Base-by-base conservation (phyloP, 2,797 vertebrate genomes). In the Pipistrellus pipistrellus region DNA sequence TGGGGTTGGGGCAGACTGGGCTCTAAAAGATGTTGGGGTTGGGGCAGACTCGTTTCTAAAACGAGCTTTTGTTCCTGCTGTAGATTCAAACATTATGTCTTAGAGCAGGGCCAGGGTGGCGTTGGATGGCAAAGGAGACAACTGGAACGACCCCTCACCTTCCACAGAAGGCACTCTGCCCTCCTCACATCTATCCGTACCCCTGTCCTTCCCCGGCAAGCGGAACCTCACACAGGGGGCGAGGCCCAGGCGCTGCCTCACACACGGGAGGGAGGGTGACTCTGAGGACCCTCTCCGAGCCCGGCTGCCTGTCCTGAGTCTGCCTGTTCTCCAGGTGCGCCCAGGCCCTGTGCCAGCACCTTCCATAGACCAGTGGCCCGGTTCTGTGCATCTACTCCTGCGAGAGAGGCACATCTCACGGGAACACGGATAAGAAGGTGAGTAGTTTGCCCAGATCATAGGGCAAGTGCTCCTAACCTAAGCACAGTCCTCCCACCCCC, bases 41-140 rank as follows among this genome's bases (percentile, higher is more conserved):
- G 12, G 12, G 9, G 17, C 14, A 4, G 25, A 18, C 8, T 10
- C n/a, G 80, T 10, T n/a, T 14, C 53, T 48, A 23, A 62, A 53
- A 35, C 9, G 21, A 55, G 75, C 20, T 3, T 25, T 38, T 4
- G 3, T 25, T 32, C 32, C 55, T 30, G 35, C 20, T 2, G 12
- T 0, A 4, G 44, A 10, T 1, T 2, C 0, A 13, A 76, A 20
- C 2, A 0, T 27, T 18, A 10, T 0, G 4, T 44, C 44, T 38
- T 8, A 20, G 62, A 46, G 59, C 12, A 46, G 15, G 38, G 25
- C 20, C 46, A 6, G 4, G 18, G 51, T 2, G 6, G 9, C 18
- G 62, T 4, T 4, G 12, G 30, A 15, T 11, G 17, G 11, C 35
- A 30, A 15, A 32, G 51, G 44, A 27, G 35, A 10, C 6, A 3